Conservation (phyloP, 2,888 invertebrate genomes). For the Carabus problematicus region DNA sequence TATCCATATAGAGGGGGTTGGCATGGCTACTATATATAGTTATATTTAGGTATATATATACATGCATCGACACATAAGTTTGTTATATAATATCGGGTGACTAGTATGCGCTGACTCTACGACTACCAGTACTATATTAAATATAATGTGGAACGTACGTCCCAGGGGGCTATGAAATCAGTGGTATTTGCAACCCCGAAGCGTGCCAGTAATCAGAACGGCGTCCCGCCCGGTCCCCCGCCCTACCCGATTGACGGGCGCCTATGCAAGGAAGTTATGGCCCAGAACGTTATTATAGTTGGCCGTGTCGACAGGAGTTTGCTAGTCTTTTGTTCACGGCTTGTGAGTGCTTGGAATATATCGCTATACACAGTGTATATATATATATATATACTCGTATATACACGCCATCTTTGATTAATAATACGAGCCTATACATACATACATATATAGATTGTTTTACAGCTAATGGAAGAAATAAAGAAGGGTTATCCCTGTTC, state of each 20-base stretch:
- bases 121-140: constrained; percentile 29
- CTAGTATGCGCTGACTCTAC: too few relatives aligned
- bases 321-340: constrained; percentile 29
- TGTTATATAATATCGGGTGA: background rate
- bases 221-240: constrained; percentile 5
- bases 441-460: background rate
- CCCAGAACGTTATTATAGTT: constrained; percentile 40
- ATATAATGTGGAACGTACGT: constrained; percentile 38
- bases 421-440: background rate
- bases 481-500: background rate
- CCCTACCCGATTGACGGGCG: too few relatives aligned
- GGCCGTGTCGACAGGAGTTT: constrained; percentile 17
- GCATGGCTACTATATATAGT: constrained; percentile 4
- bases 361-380: background rate
- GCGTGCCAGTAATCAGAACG: constrained; percentile 41
- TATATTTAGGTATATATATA: constrained; percentile 1
- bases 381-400: too few relatives aligned
- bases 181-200: constrained; percentile 42
- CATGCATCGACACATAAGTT: background rate
- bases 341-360: constrained; percentile 2
- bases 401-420: too few relatives aligned
- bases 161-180: constrained; percentile 42
- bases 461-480: too few relatives aligned
- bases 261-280: constrained; percentile 24
- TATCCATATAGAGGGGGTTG: constrained; percentile 17